Percentiles rank a stretch among this genome's conserved stretches.
phyloP scores from a whole-genome alignment of 2,113 vertebrate genomes.

The Cyprinodon variegatus region DNA sequence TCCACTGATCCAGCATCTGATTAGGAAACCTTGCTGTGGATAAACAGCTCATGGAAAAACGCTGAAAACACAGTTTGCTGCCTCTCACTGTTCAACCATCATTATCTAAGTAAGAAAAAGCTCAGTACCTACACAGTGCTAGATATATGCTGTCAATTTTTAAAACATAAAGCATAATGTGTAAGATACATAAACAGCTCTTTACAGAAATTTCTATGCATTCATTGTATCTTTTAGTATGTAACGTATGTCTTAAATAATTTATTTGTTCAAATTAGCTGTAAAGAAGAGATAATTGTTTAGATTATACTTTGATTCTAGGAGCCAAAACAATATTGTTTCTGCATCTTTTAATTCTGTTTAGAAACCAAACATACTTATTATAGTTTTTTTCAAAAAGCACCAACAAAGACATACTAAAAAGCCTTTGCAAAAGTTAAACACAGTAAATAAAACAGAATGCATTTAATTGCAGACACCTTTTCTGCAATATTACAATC shows the following conservation, averaged over 20 bases:
- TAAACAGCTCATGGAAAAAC: constrained; percentile 29
- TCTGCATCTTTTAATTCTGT: background rate
- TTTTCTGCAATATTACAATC: too few relatives aligned
- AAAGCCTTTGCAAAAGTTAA: too few relatives aligned
- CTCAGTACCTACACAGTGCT: constrained; percentile 32
- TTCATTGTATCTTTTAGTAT: background rate
- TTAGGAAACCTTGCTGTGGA: constrained; percentile 26
- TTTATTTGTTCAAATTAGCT: background rate
- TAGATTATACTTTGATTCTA: background rate
- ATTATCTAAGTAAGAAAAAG: constrained; percentile 56
- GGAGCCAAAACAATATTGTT: too few relatives aligned
- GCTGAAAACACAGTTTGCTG: constrained; percentile 12
- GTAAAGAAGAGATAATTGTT: background rate
- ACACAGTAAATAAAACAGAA: too few relatives aligned
- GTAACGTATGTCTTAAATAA: too few relatives aligned
- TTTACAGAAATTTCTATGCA: background rate
- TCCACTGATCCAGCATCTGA: constrained; percentile 38
- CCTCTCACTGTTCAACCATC: constrained; percentile 12
- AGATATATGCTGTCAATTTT: constrained; percentile 30
- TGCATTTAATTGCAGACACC: too few relatives aligned
- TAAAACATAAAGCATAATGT: constrained; percentile 38
- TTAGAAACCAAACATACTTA: background rate
- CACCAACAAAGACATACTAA: too few relatives aligned
- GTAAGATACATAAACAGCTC: background rate
- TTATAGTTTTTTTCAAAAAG: too few relatives aligned